Conservation (phyloP, 53 echinoderm and acorn worm genomes). For the Holothuria scabra region DNA sequence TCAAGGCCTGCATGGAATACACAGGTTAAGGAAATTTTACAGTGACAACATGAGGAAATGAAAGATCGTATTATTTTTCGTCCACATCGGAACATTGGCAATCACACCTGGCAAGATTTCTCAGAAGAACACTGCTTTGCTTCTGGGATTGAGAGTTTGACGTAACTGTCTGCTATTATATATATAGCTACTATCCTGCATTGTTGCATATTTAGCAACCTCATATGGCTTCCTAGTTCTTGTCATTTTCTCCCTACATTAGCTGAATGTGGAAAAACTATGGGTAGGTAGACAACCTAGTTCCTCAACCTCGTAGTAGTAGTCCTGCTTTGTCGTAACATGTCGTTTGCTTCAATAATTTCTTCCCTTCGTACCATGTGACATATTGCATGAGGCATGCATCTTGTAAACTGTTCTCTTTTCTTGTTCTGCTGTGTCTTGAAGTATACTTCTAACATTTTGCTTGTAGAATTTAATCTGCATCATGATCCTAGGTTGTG, state of each 20-base stretch:
- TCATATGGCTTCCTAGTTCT: slow-evolving; percentile 7
- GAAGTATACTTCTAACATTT: too few relatives aligned
- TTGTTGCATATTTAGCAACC: slow-evolving; percentile 5
- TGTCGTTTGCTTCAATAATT: background rate
- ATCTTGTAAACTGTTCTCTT: background rate
- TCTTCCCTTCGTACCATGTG: background rate
- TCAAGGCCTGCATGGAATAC: too few relatives aligned
- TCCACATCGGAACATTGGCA: too few relatives aligned
- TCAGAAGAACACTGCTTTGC: too few relatives aligned
- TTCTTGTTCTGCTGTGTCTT: too few relatives aligned
- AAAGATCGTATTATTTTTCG: too few relatives aligned
- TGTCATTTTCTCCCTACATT: slow-evolving; percentile 58
- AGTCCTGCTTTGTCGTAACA: background rate
- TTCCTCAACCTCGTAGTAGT: background rate
- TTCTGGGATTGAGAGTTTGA: background rate
- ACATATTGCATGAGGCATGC: too few relatives aligned
- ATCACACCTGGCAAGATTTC: too few relatives aligned
- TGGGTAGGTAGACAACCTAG: slow-evolving; percentile 82
- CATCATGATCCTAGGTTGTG: too few relatives aligned
- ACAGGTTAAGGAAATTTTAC: too few relatives aligned
- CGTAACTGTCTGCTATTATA: slow-evolving; percentile 34
- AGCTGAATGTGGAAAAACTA: slow-evolving; percentile 90
- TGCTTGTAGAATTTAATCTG: too few relatives aligned
- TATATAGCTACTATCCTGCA: background rate
- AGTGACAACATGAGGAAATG: too few relatives aligned